Conservation (phyloP, 1,140 invertebrate genomes). For the Dreissena polymorpha region DNA sequence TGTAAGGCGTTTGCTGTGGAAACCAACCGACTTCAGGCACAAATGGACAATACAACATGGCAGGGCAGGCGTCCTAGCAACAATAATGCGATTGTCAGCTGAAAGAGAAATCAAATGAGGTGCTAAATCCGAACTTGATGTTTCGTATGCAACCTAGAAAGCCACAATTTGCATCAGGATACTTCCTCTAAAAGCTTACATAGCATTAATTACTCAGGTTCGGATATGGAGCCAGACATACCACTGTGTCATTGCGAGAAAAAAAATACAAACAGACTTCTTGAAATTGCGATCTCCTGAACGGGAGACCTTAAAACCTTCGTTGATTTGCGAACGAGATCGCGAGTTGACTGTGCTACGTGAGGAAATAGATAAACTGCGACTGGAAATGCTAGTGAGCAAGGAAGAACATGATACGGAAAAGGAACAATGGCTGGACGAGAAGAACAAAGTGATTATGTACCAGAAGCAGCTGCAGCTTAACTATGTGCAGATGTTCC, state of each 20-base stretch:
- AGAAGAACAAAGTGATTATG: constrained; percentile 89
- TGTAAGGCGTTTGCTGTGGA: constrained; percentile 79
- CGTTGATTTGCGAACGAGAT: constrained; percentile 61
- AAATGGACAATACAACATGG: constrained; percentile 89
- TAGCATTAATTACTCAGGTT: constrained; percentile 53
- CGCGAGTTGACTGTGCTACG: constrained; percentile 55
- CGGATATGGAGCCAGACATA: constrained; percentile 55
- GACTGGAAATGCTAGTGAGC: constrained; percentile 81
- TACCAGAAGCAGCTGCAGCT: constrained; percentile 91
- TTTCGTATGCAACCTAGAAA: constrained; percentile 77
- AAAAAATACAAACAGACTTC: constrained; percentile 62
- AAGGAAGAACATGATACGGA: constrained; percentile 86
- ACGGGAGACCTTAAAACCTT: constrained; percentile 49
- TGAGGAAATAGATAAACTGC: constrained; percentile 85
- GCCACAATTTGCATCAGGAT: constrained; percentile 21
- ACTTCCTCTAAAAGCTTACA: constrained; percentile 57
- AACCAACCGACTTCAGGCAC: constrained; percentile 82
- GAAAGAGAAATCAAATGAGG: constrained; percentile 66
- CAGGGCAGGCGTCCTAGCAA: constrained; percentile 67
- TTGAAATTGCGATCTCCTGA: constrained; percentile 47
- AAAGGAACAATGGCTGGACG: constrained; percentile 87
- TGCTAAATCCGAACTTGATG: constrained; percentile 65
- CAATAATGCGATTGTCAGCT: constrained; percentile 80
- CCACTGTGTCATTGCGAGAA: constrained; percentile 56
- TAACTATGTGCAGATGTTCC: constrained; percentile 90